A percentile compares a stretch with the other conserved stretches of the same genome.
These are phyloP conservation scores for Xenopus tropicalis DNA, from an alignment of 2,113 vertebrate genomes.

Conservation along the genomic window UCB_Xtro_10.0 CM004445.2:14662501-14663000, in stretches of 20 bases:
- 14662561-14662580: conserved; percentile 33
- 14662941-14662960: too few relatives aligned
- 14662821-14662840: too few relatives aligned
- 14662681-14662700: conserved; percentile 11
- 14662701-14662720: conserved; percentile 22
- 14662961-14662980: too few relatives aligned
- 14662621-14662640: conserved; percentile 24
- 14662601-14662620: conserved; percentile 29
- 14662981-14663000: too few relatives aligned
- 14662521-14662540: conserved; percentile 12
- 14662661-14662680: conserved; percentile 32
- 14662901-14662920: too few relatives aligned
- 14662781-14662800: too few relatives aligned
- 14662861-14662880: too few relatives aligned
- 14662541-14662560: background rate
- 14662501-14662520: conserved; percentile 18
- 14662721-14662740: background rate
- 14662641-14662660: conserved; percentile 28
- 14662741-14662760: conserved; percentile 15
- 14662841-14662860: too few relatives aligned
- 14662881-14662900: too few relatives aligned
- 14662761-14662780: too few relatives aligned
- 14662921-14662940: too few relatives aligned
- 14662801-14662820: too few relatives aligned
- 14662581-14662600: conserved; percentile 39